Base-by-base conservation (phyloP, 2,888 invertebrate species). In the Eupithecia subumbrata region DNA sequence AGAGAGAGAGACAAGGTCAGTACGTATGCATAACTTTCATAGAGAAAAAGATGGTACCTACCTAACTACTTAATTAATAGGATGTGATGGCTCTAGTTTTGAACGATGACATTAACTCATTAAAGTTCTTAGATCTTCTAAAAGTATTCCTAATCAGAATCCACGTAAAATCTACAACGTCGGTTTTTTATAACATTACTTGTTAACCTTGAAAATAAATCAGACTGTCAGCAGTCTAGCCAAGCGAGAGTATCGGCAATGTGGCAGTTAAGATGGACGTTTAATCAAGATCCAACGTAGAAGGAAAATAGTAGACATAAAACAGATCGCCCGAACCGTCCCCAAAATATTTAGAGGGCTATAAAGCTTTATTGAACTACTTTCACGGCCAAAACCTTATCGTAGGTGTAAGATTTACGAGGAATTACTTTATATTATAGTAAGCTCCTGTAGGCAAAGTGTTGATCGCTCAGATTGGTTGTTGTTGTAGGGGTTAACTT, bases 321-420 rank as follows among this genome's bases (percentile, higher is more conserved):
- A 72, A 66, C 72, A 52, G 72, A 72, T 72, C 52, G 37, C 34
- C 22, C 40, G 18, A 72, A 48, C 64, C 25, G 22, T 72, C 72
- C 52, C 72, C 67, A 52, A 67, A 66, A 67, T 67, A 72, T 48
- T 67, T 34, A 40, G 52, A 60, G 48, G 37, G 52, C 37, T n/a
- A 67, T 72, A 72, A 72, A 72, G 14, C 72, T 72, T 52, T 22
- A 67, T 67, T 48, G 52, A 72, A 67, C 22, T 40, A 34, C 45
- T 72, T 66, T 64, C 71, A 72, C n/a, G 45, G 43, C n/a, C 71
- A 64, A 22, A 67, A n/a, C 11, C 67, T 67, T 67, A 67, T 22
- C 67, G 67, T 40, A 37, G 67, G 67, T 40, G 34, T n/a, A 67
- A 40, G 40, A 64, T 64, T 64, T 64, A 64, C 34, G 64, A 64